Evolutionary conservation across 2,113 vertebrate genomes (phyloP).

Genomic region (Eonycteris spelaea): DNA sequence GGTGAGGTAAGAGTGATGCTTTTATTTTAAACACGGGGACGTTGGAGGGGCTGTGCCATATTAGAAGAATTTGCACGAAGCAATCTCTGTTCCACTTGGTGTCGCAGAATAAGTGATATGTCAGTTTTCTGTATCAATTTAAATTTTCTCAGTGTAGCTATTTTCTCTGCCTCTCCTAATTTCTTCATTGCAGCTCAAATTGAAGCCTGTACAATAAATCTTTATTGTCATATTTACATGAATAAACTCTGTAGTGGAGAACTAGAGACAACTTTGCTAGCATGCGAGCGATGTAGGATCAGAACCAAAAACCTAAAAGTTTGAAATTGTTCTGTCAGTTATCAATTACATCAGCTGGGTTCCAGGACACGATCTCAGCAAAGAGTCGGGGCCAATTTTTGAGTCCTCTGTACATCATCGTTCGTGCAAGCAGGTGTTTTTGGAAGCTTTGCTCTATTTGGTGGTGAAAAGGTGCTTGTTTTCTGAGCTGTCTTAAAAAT

Average conservation of each 20-base stretch:
- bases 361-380: not conserved
- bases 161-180: not conserved
- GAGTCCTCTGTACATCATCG: not conserved
- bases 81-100: too few species aligned
- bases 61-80: too few species aligned
- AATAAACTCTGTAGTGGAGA: not conserved
- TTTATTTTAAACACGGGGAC: too few species aligned
- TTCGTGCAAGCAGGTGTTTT: not conserved
- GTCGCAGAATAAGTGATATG: too few species aligned
- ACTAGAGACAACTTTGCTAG: not conserved
- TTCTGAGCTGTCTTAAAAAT: not conserved
- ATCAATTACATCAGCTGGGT: not conserved
- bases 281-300: not conserved
- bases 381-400: not conserved
- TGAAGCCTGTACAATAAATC: not conserved
- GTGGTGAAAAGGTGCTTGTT: not conserved
- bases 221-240: not conserved
- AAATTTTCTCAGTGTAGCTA: not conserved
- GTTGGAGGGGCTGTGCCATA: too few species aligned
- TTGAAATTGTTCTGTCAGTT: not conserved
- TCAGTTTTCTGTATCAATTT: not conserved
- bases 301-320: not conserved
- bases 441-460: not conserved
- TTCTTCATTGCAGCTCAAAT: not conserved
- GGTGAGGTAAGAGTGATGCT: too few species aligned